Conservation (phyloP, 2,888 invertebrate species). For the Carcina quercana region DNA sequence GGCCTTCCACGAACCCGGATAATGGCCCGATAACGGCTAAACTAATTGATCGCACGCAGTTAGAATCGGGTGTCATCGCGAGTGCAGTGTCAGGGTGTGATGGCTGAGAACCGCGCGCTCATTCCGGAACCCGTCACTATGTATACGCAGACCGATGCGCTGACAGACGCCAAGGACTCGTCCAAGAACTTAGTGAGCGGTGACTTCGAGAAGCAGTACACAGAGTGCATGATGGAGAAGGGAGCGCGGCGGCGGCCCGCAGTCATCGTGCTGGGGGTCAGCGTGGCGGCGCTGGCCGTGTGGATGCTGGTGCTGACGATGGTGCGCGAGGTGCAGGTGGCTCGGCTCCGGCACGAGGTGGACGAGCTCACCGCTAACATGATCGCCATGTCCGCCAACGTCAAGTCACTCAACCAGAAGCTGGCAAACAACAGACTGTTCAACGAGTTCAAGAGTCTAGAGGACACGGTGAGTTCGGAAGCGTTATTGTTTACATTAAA, state of each 20-base stretch:
- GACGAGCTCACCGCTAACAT: conserved; percentile 53
- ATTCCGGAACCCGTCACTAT: conserved; percentile 47
- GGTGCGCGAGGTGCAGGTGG: conserved; percentile 50
- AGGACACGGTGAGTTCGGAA: conserved; percentile 54
- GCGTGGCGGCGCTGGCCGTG: conserved; percentile 35
- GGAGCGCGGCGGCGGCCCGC: conserved; percentile 31
- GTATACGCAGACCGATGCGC: conserved; percentile 50
- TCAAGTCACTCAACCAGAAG: conserved; percentile 51
- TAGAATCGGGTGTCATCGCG: conserved; percentile 31
- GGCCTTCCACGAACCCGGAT: conserved; percentile 41
- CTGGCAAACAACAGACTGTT: conserved; percentile 47
- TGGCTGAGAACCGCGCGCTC: conserved; percentile 59
- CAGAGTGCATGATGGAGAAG: conserved; percentile 37
- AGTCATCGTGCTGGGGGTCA: conserved; percentile 26
- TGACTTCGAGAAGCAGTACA: conserved; percentile 58
- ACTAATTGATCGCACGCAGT: conserved; percentile 29
- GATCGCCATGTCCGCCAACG: conserved; percentile 47
- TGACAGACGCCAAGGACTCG: conserved; percentile 53
- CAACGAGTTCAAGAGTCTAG: conserved; percentile 49
- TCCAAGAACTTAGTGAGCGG: conserved; percentile 63
- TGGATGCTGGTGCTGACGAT: conserved; percentile 51
- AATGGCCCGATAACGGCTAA: conserved; percentile 47
- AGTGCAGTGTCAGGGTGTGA: conserved; percentile 47
- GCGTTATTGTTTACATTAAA: conserved; percentile 13
- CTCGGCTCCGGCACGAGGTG: conserved; percentile 45